Evolutionary conservation across 2,113 vertebrate genomes (phyloP).

Genomic region (Leptodactylus fuscus): DNA sequence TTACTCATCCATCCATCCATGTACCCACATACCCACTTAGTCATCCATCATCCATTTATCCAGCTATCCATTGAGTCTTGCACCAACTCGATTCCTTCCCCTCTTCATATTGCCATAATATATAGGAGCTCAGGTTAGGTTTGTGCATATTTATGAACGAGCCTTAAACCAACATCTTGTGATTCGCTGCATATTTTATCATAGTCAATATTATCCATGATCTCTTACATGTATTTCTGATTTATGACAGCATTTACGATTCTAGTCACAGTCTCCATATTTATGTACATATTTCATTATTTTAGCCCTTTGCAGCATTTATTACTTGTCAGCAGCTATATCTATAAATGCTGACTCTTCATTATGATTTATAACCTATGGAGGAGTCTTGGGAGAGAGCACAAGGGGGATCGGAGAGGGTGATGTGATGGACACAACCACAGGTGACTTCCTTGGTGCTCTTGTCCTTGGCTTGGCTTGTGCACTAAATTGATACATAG

Average conservation of each 20-base stretch:
- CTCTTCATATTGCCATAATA: background rate
- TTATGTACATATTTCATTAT: slow-evolving; percentile 1
- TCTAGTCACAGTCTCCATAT: background rate
- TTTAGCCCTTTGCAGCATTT: background rate
- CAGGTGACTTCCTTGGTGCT: background rate
- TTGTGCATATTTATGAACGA: background rate
- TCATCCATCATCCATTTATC: background rate
- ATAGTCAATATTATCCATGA: background rate
- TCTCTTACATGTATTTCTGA: background rate
- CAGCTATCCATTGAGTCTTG: background rate
- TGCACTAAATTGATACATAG: too few species aligned
- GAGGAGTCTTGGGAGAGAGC: background rate
- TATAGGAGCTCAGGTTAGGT: too few species aligned
- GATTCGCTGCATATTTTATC: slow-evolving; percentile 8
- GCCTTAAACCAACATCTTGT: too few species aligned
- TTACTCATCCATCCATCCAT: too few species aligned
- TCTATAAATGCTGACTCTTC: background rate
- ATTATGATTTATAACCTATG: background rate
- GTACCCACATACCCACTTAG: too few species aligned
- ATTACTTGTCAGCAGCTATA: background rate
- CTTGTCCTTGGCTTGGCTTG: background rate
- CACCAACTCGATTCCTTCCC: background rate
- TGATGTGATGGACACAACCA: too few species aligned
- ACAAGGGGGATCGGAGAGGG: too few species aligned
- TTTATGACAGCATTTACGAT: background rate